Conservation (phyloP, 2,113 vertebrate species). For the Dolichallabes microphthalmus region DNA sequence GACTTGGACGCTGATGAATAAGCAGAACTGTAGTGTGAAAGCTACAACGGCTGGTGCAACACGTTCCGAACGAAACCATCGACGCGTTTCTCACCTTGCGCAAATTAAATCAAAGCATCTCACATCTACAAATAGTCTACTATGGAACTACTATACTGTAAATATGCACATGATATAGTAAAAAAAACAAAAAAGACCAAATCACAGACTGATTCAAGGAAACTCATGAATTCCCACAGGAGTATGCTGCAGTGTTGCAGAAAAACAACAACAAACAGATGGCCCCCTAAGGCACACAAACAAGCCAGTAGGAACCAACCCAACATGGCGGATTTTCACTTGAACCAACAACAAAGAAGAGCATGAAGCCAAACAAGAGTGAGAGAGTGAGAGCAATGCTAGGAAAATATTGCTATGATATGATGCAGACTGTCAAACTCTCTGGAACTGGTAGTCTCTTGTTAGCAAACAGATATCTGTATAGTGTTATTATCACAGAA, state of each 20-base stretch:
- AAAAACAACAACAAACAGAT: slow-evolving; percentile 42
- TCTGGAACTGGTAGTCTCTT: slow-evolving; percentile 12
- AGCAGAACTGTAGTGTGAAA: neutral
- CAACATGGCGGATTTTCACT: slow-evolving; percentile 56
- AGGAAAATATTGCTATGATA: slow-evolving; percentile 38
- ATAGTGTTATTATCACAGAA: slow-evolving; percentile 22
- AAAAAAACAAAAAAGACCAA: neutral
- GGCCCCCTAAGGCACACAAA: slow-evolving; percentile 34
- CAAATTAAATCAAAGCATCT: neutral
- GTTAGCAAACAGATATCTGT: slow-evolving; percentile 13
- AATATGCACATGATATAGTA: neutral
- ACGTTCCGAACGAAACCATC: neutral
- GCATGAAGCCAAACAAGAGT: neutral
- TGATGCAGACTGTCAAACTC: slow-evolving; percentile 15
- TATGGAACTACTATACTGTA: neutral
- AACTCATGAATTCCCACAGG: neutral
- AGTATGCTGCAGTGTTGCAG: neutral
- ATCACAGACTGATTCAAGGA: neutral
- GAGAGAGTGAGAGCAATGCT: slow-evolving; percentile 47
- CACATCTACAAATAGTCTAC: neutral
- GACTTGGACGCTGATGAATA: neutral
- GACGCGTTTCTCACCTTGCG: neutral
- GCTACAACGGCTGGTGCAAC: neutral
- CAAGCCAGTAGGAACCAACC: slow-evolving; percentile 53
- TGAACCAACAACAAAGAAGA: slow-evolving; percentile 50